Evolutionary conservation across 2,113 vertebrate species (phyloP), one percentile per base, ranked within the genome.

Genomic region (Bubo bubo): DNA sequence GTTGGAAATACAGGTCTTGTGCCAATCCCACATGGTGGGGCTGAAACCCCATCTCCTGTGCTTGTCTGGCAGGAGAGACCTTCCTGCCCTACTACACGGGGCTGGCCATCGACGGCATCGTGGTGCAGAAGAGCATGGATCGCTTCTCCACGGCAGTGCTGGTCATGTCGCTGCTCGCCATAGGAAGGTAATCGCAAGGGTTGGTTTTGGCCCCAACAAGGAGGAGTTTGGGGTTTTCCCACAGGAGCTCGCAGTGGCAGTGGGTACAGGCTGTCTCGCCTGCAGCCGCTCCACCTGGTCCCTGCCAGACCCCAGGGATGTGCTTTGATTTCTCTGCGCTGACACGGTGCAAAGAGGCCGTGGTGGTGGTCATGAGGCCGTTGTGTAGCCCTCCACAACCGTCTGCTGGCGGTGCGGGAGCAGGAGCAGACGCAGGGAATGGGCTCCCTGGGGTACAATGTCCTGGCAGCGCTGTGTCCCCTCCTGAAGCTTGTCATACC

Each of bases 1-100:
- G 15, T 2, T 88, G 82, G 79, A 86, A 76, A 53, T 47, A 43
- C 19, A 9, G 34, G 3, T 93, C 63, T 55, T 32, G 37, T 66
- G 41, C 45, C 0, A 1, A 5, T 55, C 17, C 39, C 3, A 0
- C 2, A 2, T 0, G 1, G 11, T 63, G 55, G 11, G 49, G 35
- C 71, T 95, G 60, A 94, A 53, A 59, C n/a, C 79, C 8, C 63
- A 1, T 50, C 18, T 89, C 10, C 50, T 94, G 12, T 94, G 49
- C n/a, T 64, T 88, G 34, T 80, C 76, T 8, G n/a, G 26, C 90
- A 99, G 99, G 99, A 90, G 99, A 99, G 95, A 98, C 99, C 41
- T 99, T 99, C 93, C 99, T 99, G 43, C 99, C 99, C 2, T 99
- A 98, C 97, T 99, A 99, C 98, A 99, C 99, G 0, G 99, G 99